These are phyloP conservation scores for Acronicta alni DNA, from an alignment of 2,888 invertebrate genomes.

Conservation along the genomic window DNA sequence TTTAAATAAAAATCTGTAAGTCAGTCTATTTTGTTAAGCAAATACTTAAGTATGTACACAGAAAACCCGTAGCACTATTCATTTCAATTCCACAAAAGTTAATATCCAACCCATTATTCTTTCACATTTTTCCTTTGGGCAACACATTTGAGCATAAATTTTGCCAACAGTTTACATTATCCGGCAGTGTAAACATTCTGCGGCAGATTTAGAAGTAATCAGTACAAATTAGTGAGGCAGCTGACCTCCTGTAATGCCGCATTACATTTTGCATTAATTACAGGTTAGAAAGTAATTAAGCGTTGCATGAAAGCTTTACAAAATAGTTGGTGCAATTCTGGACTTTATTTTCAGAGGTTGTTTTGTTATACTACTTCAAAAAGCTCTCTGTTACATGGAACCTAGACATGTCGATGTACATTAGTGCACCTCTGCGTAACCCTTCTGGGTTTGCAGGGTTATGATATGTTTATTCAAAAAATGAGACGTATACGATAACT, in stretches of 20 bases:
- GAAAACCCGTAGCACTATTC: slow-evolving; percentile 8
- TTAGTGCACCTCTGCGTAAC: no score
- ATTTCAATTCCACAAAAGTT: slow-evolving; percentile 36
- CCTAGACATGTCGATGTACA: no score
- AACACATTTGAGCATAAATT: slow-evolving; percentile 34
- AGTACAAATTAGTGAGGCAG: slow-evolving; percentile 60
- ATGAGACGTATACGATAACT: no score
- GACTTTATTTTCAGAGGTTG: slow-evolving; percentile 7
- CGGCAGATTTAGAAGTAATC: slow-evolving; percentile 59
- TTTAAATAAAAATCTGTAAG: no score
- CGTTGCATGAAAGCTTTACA: slow-evolving; percentile 41
- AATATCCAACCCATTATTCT: slow-evolving; percentile 32
- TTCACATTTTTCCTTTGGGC: slow-evolving; percentile 45
- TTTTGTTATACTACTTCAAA: not conserved
- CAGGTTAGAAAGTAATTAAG: slow-evolving; percentile 56
- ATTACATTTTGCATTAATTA: slow-evolving; percentile 61
- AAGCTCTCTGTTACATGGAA: no score
- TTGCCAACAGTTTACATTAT: slow-evolving; percentile 41
- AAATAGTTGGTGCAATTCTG: slow-evolving; percentile 38
- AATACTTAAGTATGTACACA: slow-evolving; percentile 11
- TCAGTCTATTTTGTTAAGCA: no score
- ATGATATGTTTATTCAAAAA: no score
- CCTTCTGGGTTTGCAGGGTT: no score
- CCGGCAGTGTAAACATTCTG: slow-evolving; percentile 48
- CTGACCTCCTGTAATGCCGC: slow-evolving; percentile 57